Percentiles rank a stretch among this genome's conserved stretches.
These are phyloP conservation scores for Tetragnatha versicolor DNA, from an alignment of 1,140 invertebrate genomes.

Conservation along the genomic window DNA sequence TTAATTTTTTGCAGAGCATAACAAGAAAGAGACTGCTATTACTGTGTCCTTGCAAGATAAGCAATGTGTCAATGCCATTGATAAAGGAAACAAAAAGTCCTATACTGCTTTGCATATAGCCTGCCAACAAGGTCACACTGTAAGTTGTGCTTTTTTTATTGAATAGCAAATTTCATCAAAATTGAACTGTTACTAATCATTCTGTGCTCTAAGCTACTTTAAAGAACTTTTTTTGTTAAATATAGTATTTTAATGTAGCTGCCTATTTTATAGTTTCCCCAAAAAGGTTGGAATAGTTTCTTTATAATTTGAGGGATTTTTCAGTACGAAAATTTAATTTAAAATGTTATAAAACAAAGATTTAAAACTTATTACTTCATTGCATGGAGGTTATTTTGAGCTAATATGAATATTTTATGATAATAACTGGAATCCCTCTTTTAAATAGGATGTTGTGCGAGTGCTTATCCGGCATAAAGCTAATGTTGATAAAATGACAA, in stretches of 20 bases:
- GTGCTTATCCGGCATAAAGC: slow-evolving; percentile 64
- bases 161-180: neutral
- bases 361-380: neutral
- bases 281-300: too few relatives aligned
- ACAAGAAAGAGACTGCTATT: slow-evolving; percentile 49
- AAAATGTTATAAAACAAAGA: too few relatives aligned
- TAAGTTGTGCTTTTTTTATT: slow-evolving; percentile 57
- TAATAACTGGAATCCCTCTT: too few relatives aligned
- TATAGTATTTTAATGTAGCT: too few relatives aligned
- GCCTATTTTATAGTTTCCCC: too few relatives aligned
- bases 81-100: slow-evolving; percentile 54
- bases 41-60: slow-evolving; percentile 51
- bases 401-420: too few relatives aligned
- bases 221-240: too few relatives aligned
- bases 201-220: neutral
- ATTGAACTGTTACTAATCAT: neutral
- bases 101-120: slow-evolving; percentile 59
- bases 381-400: neutral
- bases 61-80: slow-evolving; percentile 52
- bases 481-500: slow-evolving; percentile 64
- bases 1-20: slow-evolving; percentile 44
- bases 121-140: slow-evolving; percentile 59
- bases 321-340: too few relatives aligned
- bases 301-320: too few relatives aligned
- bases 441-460: slow-evolving; percentile 63